These are phyloP conservation scores for Endomychus coccineus DNA, from an alignment of 2,888 invertebrate species.

Conservation along the genomic window DNA sequence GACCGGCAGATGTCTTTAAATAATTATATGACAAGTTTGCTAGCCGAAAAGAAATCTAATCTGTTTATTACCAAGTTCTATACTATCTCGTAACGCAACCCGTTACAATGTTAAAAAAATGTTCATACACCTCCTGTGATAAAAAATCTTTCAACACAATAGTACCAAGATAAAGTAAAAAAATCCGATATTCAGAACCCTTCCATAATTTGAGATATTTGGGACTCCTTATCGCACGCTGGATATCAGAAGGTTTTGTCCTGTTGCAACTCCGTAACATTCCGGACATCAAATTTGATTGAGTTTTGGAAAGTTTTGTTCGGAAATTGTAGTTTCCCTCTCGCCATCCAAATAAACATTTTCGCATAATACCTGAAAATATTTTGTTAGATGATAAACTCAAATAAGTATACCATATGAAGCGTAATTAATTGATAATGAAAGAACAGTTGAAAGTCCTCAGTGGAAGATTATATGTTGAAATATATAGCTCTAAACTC, in stretches of 20 bases:
- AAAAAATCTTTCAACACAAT: slow-evolving; percentile 22
- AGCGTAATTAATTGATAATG: no score
- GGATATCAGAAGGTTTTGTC: slow-evolving; percentile 19
- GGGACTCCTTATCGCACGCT: slow-evolving; percentile 18
- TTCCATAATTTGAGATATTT: slow-evolving; percentile 22
- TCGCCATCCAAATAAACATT: slow-evolving; percentile 21
- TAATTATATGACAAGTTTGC: no score
- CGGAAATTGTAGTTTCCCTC: slow-evolving; percentile 19
- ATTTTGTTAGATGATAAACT: no score
- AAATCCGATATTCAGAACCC: slow-evolving; percentile 22
- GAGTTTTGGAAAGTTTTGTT: slow-evolving; percentile 13
- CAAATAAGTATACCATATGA: no score
- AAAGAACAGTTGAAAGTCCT: no score
- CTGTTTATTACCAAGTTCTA: no score
- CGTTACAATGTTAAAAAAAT: no score
- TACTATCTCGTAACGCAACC: no score
- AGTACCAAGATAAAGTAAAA: slow-evolving; percentile 22
- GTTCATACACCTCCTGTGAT: slow-evolving; percentile 1
- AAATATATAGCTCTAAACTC: no score
- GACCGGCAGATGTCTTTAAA: no score
- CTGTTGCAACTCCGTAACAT: slow-evolving; percentile 14
- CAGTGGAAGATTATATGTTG: no score
- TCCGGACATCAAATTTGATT: slow-evolving; percentile 12
- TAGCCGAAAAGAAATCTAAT: no score
- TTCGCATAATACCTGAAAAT: slow-evolving; percentile 18